Evolutionary conservation across 1,140 invertebrate species (phyloP).

Genomic region (Proales similis): DNA sequence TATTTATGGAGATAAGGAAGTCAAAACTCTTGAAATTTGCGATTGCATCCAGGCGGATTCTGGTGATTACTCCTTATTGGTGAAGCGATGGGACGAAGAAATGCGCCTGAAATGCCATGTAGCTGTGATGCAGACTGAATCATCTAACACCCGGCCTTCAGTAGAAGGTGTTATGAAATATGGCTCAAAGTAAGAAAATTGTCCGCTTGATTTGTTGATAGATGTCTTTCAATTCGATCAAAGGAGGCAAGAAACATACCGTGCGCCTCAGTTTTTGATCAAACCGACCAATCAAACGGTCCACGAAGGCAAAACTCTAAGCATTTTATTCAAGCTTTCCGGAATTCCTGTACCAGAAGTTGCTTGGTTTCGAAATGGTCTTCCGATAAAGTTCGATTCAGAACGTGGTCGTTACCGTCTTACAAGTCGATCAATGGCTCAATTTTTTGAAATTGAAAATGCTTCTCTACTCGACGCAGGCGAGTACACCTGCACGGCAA

Average conservation of each 20-base stretch:
- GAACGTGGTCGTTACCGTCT: conserved; percentile 23
- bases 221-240: not conserved
- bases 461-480: conserved; percentile 41
- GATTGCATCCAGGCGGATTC: conserved; percentile 40
- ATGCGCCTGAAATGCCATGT: conserved; percentile 41
- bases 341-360: conserved; percentile 36
- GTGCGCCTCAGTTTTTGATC: conserved; percentile 27
- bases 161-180: conserved; percentile 16
- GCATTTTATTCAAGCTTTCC: not conserved
- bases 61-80: conserved; percentile 45
- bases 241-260: conserved; percentile 31
- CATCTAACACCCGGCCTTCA: not conserved
- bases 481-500: conserved; percentile 44
- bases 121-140: conserved; percentile 38
- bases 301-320: conserved; percentile 26
- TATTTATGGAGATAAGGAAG: conserved; percentile 21
- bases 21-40: conserved; percentile 42
- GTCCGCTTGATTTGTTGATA: not conserved
- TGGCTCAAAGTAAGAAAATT: conserved; percentile 38
- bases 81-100: conserved; percentile 42
- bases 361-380: conserved; percentile 29
- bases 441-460: conserved; percentile 42
- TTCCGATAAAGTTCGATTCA: not conserved
- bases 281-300: conserved; percentile 24
- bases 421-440: conserved; percentile 40